Conservation (phyloP, 2,797 vertebrate species). For the Crenuchus spilurus region DNA sequence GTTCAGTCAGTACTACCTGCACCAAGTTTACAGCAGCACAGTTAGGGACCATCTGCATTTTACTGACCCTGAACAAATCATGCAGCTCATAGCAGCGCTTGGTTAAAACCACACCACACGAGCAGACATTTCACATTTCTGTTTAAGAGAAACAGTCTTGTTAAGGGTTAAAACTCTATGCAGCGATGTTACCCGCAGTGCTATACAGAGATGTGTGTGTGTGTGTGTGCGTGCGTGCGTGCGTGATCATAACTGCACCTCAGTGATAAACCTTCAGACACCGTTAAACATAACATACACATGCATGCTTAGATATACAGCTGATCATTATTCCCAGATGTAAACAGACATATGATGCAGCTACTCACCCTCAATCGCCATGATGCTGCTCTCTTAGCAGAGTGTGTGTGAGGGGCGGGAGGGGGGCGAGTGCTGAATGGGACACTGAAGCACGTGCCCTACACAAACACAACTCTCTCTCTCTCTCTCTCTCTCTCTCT, state of each 20-base stretch:
- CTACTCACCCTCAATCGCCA: conserved; percentile 95
- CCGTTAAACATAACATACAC: not conserved
- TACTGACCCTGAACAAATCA: not conserved
- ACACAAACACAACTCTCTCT: not conserved
- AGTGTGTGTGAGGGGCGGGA: too few species aligned
- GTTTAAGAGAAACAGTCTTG: too few species aligned
- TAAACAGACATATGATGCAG: not conserved
- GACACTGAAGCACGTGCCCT: conserved; percentile 18
- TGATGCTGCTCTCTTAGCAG: conserved; percentile 72
- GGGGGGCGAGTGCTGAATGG: conserved; percentile 32
- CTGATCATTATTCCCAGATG: not conserved
- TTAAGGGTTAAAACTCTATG: too few species aligned
- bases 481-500: too few species aligned
- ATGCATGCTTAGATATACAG: not conserved
- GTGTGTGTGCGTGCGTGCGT: not conserved
- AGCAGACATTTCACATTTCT: not conserved
- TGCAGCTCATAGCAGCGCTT: too few species aligned
- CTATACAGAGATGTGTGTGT: not conserved
- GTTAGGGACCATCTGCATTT: not conserved
- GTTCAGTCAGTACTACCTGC: not conserved
- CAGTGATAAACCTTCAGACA: not conserved
- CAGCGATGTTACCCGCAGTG: too few species aligned
- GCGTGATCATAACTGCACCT: too few species aligned
- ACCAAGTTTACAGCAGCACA: not conserved
- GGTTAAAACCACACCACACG: not conserved